A percentile compares a stretch with the other conserved stretches of the same genome.
Conservation (phyloP, 2,888 invertebrate genomes). For the Melolontha melolontha region DNA sequence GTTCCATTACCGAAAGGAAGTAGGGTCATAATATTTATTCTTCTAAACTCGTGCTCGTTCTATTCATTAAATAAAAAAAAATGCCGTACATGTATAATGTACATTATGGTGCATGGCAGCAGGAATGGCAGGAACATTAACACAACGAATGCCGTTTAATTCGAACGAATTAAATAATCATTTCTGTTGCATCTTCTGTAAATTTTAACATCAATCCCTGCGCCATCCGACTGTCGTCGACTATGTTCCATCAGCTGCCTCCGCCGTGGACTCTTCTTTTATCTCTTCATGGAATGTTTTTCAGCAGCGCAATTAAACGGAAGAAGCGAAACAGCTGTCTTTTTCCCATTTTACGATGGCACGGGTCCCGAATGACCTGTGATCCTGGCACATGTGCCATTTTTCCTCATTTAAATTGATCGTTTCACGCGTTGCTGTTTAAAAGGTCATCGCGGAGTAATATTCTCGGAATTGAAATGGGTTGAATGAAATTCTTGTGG, state of each 20-base stretch:
- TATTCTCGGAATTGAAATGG: too few species aligned
- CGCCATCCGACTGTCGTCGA: conserved; percentile 26
- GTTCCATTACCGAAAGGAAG: conserved; percentile 59
- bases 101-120: conserved; percentile 36
- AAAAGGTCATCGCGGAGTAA: too few species aligned
- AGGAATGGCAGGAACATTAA: conserved; percentile 40
- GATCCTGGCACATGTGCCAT: conserved; percentile 21
- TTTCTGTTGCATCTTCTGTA: conserved; percentile 24
- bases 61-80: conserved; percentile 55
- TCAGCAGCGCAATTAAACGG: not conserved
- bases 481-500: too few species aligned
- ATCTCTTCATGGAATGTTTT: conserved; percentile 1
- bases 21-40: conserved; percentile 65
- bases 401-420: conserved; percentile 34
- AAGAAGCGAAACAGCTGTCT: conserved; percentile 22
- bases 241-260: conserved; percentile 17
- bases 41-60: conserved; percentile 62
- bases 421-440: conserved; percentile 28
- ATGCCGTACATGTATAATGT: conserved; percentile 16
- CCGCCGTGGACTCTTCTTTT: not conserved
- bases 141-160: conserved; percentile 58
- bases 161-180: conserved; percentile 60
- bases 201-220: conserved; percentile 32
- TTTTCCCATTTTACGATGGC: conserved; percentile 28
- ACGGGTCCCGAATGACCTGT: conserved; percentile 35